Evolutionary conservation across 1,140 invertebrate genomes (phyloP), one percentile per base, ranked within the genome.

Genomic region (Zaprionus inermis): DNA sequence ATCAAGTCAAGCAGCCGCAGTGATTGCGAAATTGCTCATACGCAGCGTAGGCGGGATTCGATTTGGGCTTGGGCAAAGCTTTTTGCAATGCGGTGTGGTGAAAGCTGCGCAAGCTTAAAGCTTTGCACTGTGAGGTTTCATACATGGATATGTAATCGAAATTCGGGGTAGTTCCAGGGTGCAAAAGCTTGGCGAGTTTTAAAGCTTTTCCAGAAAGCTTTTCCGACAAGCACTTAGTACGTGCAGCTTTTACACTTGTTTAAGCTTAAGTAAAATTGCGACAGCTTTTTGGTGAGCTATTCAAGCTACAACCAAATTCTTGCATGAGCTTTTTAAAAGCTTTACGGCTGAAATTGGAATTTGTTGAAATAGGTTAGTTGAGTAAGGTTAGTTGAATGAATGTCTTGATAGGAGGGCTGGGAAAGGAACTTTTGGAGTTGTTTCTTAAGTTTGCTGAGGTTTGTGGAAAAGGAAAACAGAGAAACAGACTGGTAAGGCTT

Each of bases 11-110:
- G 16, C 7, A 16, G 7, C 5, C 5, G 10, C 30, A 59, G 34
- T 60, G 64, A 30, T 60, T 49, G 49, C 38, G 38, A 70, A 61
- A 61, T 73, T 32, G 34, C 58, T 57, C 52, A 69, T 69, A 38
- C 58, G 59, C 72, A 36, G 5, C 24, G 34, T 74, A 18, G 38
- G 28, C 60, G 22, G 2, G 16, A 18, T 34, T 5, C 7, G 14
- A 20, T 3, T 52, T 11, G 6, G 11, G 28, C 10, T n/a, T 10
- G 9, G 6, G 24, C 54, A 51, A 6, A 38, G 64, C 58, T 46
- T 54, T 60, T 1, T 28, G n/a, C 24, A 28, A 28, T 28, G 36
- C 22, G 28, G 7, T 38, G 58, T 44, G 52, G 51, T 52, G 41
- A 70, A 74, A 74, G 71, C 41, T 74, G 3, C 5, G 18, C 18